Base-by-base conservation (phyloP, 2,113 vertebrate genomes). In the Rhineura floridana region DNA sequence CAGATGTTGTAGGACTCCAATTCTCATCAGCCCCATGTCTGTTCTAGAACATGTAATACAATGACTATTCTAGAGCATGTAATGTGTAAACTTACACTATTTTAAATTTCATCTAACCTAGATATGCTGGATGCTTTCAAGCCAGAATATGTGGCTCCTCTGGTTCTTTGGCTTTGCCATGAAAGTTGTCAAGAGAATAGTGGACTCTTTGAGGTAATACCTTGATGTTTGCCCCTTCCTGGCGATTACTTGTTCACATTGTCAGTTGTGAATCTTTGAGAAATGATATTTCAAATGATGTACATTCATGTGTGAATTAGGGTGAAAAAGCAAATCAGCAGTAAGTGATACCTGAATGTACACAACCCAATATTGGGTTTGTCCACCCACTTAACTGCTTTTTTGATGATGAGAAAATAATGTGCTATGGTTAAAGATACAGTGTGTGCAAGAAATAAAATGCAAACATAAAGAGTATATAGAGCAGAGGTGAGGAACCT, bases 101-200 rank as follows among this genome's bases (percentile, higher is more conserved):
- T 76, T 77, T 88, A 67, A 52, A 52, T 39, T 76, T 28, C 28
- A 19, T 75, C 70, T 91, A 3, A 80, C 94, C 85, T 94, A 99
- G 99, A 98, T 94, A 83, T 99, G 21, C 0, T 99, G 62, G 97
- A 97, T 48, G 96, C 97, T 69, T 95, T 99, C 94, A 99, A 98
- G 93, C 96, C 98, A 0, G 99, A 99, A 44, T 99, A 98, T 13
- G 98, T 99, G 87, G 96, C 98, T 90, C 98, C 99, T 0, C 93
- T 99, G 87, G 98, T 99, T 62, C 94, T 99, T 86, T 99, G 99
- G 99, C 97, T 99, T 91, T 98, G 98, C 92, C 98, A 99, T 0
- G 98, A 99, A 48, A 97, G 96, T 86, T 99, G 99, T 95, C 91
- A 94, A n/a, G 99, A 99, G 93, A 99, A 97, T 73, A 98, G 99